Evolutionary conservation across 2,888 invertebrate species (phyloP), one percentile per base, ranked within the genome.

Genomic region (Drosophila villosipedis): DNA sequence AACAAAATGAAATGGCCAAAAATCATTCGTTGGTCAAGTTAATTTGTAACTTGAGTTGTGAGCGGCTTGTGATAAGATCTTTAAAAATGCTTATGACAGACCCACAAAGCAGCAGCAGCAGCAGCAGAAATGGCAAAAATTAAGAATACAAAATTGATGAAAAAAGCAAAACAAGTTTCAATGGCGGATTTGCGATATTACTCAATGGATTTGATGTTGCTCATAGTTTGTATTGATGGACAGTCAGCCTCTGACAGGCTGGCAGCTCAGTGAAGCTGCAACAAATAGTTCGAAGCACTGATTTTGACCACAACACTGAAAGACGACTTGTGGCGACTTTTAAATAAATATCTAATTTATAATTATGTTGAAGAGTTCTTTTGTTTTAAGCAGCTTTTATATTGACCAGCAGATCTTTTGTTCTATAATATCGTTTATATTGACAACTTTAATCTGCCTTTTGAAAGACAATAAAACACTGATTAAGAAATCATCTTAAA

Each of bases 141-240:
- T 25, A 25, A 47, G 43, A 58, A 47, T 16, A 58, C 1, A 53
- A 67, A 61, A 50, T 30, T 39, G 22, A 22, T 33, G 39, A 22
- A 25, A 66, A 66, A 22, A 54, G 28, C 47, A 47, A 89, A 87
- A 91, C 91, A 67, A 65, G 86, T 87, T 87, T 82, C 69, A 60
- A 68, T 81, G 35, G 68, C 84, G 82, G 86, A 90, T 86, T 81
- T 82, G 77, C 64, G 60, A 82, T 73, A 84, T 90, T 82, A 82
- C 76, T 87, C 87, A 83, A 76, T 71, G 68, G 65, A 73, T 68
- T 87, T 88, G 55, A 83, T 83, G 76, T 67, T 53, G 73, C 62
- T 49, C 65, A 73, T 87, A 71, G 88, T 75, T 63, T 90, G 16
- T 66, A 64, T 73, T 86, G 76, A 90, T 76, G 57, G 75, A 70